These are phyloP conservation scores for Mirounga angustirostris DNA, from an alignment of 2,113 vertebrate genomes.

Conservation along the genomic window DNA sequence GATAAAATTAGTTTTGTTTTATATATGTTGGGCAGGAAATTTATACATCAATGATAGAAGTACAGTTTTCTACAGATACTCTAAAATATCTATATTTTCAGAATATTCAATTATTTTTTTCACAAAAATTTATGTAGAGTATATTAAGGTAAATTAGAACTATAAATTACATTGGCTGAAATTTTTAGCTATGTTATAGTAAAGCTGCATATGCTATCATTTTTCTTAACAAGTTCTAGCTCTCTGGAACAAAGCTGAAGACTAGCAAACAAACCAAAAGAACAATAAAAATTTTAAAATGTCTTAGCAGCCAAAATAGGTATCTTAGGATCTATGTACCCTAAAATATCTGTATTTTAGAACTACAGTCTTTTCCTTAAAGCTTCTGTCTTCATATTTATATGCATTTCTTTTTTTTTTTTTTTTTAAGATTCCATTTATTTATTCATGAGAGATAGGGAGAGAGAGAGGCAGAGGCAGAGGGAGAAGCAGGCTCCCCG, in stretches of 20 bases:
- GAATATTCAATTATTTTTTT: background rate
- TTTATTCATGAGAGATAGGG: too few species aligned
- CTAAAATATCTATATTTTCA: background rate
- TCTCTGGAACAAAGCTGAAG: constrained; percentile 26
- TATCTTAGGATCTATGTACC: background rate
- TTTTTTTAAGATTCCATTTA: too few species aligned
- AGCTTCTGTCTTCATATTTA: background rate
- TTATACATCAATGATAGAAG: background rate
- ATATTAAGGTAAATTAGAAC: background rate
- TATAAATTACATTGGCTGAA: background rate
- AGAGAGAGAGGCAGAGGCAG: too few species aligned
- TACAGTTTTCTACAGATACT: constrained; percentile 7
- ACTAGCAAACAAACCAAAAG: background rate
- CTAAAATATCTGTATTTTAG: background rate
- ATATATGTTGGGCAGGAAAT: background rate
- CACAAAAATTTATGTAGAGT: background rate
- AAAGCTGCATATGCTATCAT: background rate
- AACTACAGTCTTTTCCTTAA: background rate
- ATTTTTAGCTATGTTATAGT: background rate
- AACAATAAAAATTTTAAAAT: background rate
- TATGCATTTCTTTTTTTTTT: background rate
- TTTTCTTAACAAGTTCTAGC: background rate
- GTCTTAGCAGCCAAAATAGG: background rate
- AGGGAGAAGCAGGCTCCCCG: too few species aligned
- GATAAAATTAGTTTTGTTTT: background rate